Conservation (phyloP, 1,140 invertebrate species). For the Akabosia matsudoensis region DNA sequence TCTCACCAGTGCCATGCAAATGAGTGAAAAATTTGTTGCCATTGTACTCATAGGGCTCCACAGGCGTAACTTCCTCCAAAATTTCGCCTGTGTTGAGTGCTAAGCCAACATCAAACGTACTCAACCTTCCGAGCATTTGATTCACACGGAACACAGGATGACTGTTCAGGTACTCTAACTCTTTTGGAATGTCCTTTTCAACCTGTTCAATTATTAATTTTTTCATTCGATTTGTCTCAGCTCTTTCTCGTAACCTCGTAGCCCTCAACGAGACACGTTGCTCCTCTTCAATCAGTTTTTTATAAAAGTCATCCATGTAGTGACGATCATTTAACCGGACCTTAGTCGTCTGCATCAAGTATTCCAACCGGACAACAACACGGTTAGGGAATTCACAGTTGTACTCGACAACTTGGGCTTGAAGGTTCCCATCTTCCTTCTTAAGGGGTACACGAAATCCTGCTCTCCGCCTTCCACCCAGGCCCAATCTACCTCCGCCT, state of each 20-base stretch:
- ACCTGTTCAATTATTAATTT: slow-evolving; percentile 14
- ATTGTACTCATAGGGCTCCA: slow-evolving; percentile 24
- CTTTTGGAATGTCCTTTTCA: slow-evolving; percentile 1
- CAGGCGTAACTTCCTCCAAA: slow-evolving; percentile 1
- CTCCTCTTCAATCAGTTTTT: slow-evolving; percentile 19
- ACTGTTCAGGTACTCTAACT: not conserved
- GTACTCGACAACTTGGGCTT: slow-evolving; percentile 9
- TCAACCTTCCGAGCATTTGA: not conserved
- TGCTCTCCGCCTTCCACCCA: not conserved
- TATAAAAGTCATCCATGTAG: slow-evolving; percentile 26
- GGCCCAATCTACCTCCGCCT: no score
- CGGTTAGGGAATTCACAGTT: slow-evolving; percentile 24
- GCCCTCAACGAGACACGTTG: not conserved
- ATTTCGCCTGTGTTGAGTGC: not conserved
- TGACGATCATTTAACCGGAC: slow-evolving; percentile 25
- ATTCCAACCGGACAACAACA: slow-evolving; percentile 25
- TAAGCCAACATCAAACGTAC: not conserved
- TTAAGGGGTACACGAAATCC: not conserved
- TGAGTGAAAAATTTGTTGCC: slow-evolving; percentile 19
- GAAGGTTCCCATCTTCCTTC: slow-evolving; percentile 3
- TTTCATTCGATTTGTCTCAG: slow-evolving; percentile 28
- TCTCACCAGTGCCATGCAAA: not conserved
- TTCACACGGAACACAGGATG: slow-evolving; percentile 5
- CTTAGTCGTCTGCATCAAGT: slow-evolving; percentile 21
- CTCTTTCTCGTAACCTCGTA: not conserved